phyloP scores from a whole-genome alignment of 2,113 vertebrate species.

The Centrocercus urophasianus region DNA sequence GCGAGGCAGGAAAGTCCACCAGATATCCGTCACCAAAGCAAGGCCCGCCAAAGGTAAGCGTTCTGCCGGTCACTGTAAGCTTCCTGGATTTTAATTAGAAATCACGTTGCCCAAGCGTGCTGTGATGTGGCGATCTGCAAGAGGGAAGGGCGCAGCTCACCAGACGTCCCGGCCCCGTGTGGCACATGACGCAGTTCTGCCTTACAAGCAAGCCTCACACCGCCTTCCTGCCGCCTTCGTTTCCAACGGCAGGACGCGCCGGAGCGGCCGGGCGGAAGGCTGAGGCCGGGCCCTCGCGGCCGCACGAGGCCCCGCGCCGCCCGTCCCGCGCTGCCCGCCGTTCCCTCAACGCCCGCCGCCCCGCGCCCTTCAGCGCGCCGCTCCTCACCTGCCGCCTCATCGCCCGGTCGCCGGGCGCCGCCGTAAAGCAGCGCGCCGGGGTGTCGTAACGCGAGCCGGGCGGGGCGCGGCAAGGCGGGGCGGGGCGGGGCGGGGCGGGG shows the following conservation, averaged over 20 bases:
- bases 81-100: background rate
- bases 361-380: background rate
- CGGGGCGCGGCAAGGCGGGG: background rate
- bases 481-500: too few relatives aligned
- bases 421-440: background rate
- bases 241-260: background rate
- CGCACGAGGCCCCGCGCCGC: too few relatives aligned
- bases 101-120: too few relatives aligned
- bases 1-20: accelerated
- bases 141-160: background rate
- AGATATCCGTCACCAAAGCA: background rate
- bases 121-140: background rate
- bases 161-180: too few relatives aligned
- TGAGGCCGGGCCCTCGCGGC: too few relatives aligned
- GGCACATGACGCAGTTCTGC: too few relatives aligned
- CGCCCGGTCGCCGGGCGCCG: background rate
- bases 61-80: background rate
- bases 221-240: too few relatives aligned
- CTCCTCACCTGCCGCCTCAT: background rate
- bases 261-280: too few relatives aligned
- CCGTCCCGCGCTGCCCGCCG: too few relatives aligned
- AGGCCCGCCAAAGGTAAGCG: background rate
- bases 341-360: too few relatives aligned
- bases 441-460: background rate
- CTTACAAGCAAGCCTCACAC: too few relatives aligned